Evolutionary conservation across 2,797 vertebrate genomes (phyloP).

Genomic region (Sciurus carolinensis): DNA sequence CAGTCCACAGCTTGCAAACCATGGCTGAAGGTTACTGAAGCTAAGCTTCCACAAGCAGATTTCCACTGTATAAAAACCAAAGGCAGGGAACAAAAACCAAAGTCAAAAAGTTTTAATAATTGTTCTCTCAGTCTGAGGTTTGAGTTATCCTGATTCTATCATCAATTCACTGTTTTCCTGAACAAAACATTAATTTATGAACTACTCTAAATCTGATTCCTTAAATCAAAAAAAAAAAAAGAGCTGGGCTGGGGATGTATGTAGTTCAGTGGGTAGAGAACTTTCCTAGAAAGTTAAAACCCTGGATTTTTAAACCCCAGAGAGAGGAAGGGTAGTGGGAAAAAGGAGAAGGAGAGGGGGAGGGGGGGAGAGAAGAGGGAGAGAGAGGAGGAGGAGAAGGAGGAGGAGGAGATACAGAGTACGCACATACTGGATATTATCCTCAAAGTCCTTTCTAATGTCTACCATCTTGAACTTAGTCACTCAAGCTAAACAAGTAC

Average conservation of each 20-base stretch:
- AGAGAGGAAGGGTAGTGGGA: not conserved
- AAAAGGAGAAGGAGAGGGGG: not conserved
- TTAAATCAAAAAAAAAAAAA: conserved; percentile 49
- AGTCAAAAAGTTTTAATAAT: not conserved
- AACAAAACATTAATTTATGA: conserved; percentile 44
- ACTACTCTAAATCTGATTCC: not conserved
- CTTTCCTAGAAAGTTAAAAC: no score
- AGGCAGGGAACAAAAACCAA: not conserved
- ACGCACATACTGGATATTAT: not conserved
- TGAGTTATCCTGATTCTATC: not conserved
- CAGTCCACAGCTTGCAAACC: not conserved
- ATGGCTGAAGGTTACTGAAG: not conserved
- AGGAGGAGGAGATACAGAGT: not conserved
- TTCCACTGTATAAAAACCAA: not conserved
- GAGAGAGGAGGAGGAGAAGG: no score
- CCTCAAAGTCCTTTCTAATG: conserved; percentile 36
- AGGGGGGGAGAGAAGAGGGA: no score
- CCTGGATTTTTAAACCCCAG: no score
- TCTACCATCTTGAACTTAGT: not conserved
- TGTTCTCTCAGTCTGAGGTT: conserved; percentile 2
- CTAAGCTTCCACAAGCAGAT: not conserved
- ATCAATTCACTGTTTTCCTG: conserved; percentile 25
- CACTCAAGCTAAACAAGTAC: conserved; percentile 52
- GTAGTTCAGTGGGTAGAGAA: no score
- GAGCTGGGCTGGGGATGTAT: no score